These are phyloP conservation scores for Nomada flava DNA, from an alignment of 2,888 invertebrate species.

Conservation along the genomic window DNA sequence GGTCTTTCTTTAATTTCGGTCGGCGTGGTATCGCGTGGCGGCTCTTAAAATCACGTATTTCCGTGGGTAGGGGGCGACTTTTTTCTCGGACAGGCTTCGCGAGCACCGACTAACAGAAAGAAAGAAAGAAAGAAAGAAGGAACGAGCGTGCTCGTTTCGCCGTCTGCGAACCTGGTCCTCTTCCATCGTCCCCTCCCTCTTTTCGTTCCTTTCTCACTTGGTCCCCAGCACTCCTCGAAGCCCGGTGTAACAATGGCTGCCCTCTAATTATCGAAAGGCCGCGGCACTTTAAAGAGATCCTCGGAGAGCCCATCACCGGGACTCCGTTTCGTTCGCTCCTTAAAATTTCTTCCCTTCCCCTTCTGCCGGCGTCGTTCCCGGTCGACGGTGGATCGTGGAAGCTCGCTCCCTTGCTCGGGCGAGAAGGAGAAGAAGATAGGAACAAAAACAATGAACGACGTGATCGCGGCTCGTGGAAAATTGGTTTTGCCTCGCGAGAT, in stretches of 20 bases:
- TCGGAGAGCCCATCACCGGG: conserved; percentile 77
- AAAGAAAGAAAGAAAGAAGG: background rate
- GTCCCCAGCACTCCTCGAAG: conserved; percentile 51
- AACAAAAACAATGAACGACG: conserved; percentile 70
- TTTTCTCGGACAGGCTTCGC: conserved; percentile 39
- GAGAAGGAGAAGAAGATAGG: conserved; percentile 15
- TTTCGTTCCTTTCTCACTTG: conserved; percentile 62
- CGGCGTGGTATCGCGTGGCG: conserved; percentile 60
- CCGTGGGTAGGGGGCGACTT: conserved; percentile 55
- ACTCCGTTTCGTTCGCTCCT: conserved; percentile 76
- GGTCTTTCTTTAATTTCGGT: conserved; percentile 59
- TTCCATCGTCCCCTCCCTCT: conserved; percentile 49
- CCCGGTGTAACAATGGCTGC: conserved; percentile 82
- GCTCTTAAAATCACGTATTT: conserved; percentile 71
- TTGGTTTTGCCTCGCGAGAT: conserved; percentile 73
- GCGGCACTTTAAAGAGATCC: conserved; percentile 83
- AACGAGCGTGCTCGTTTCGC: conserved; percentile 57
- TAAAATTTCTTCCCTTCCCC: conserved; percentile 70
- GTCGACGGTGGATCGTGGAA: conserved; percentile 39
- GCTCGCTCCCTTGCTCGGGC: conserved; percentile 11
- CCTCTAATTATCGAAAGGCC: conserved; percentile 84
- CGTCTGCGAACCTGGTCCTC: conserved; percentile 56
- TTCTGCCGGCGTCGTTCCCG: conserved; percentile 53
- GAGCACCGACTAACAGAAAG: background rate
- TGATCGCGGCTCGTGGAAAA: conserved; percentile 74